A percentile compares a stretch with the other conserved stretches of the same genome.
Evolutionary conservation across 2,797 vertebrate genomes (phyloP).

Genomic region (Lacerta viridis): DNA sequence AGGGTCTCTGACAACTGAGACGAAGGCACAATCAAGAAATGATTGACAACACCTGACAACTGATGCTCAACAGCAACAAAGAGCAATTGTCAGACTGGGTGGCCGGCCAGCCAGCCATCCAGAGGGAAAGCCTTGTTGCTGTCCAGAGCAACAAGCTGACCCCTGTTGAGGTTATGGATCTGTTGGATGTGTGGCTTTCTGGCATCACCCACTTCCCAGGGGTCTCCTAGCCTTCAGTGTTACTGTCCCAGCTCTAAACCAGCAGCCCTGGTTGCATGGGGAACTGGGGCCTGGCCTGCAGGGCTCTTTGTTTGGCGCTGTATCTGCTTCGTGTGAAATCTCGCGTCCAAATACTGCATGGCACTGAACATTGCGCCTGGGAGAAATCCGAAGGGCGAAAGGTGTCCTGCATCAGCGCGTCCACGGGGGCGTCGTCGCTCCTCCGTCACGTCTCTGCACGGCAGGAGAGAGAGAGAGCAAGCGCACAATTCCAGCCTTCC

Average conservation of each 20-base stretch:
- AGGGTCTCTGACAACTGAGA: not conserved
- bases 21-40: not conserved
- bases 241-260: not conserved
- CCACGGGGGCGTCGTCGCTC: too few species aligned
- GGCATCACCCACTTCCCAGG: not conserved
- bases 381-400: not conserved
- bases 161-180: too few species aligned
- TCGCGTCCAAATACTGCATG: too few species aligned
- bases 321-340: fast-evolving
- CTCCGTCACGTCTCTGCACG: not conserved
- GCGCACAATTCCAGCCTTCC: not conserved
- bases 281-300: not conserved
- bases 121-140: not conserved
- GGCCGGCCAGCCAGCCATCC: too few species aligned
- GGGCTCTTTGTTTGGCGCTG: not conserved
- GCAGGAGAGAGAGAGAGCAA: not conserved
- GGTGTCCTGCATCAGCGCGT: not conserved
- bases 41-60: not conserved
- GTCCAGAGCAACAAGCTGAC: not conserved
- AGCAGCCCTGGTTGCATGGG: not conserved
- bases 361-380: not conserved
- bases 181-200: not conserved
- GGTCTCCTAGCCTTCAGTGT: not conserved
- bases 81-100: too few species aligned
- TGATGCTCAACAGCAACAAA: not conserved